These are phyloP conservation scores for Phrynocephalus versicolor DNA, from an alignment of 2,113 vertebrate species.

Conservation along the genomic window DNA sequence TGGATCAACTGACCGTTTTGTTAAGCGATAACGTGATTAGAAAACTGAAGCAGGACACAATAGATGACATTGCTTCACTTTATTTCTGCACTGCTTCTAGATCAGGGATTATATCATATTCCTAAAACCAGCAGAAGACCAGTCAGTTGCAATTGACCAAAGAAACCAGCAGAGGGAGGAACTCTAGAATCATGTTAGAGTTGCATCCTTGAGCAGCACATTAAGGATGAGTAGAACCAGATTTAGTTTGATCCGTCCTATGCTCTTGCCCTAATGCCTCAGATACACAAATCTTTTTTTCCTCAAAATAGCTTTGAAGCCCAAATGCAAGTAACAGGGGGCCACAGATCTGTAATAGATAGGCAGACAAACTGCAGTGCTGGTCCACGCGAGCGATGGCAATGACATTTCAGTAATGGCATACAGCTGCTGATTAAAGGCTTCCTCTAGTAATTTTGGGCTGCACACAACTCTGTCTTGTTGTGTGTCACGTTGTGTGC, in stretches of 20 bases:
- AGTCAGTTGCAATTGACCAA: not conserved
- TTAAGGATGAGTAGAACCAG: not conserved
- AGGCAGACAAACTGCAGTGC: not conserved
- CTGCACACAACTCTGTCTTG: no score
- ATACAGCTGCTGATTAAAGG: no score
- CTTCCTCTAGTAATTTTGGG: no score
- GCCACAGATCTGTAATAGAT: not conserved
- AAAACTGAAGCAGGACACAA: fast-evolving
- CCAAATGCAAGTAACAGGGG: not conserved
- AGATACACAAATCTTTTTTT: not conserved
- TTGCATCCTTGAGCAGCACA: not conserved
- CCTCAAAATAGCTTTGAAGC: not conserved
- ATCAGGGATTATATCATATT: not conserved
- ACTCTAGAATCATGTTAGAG: not conserved
- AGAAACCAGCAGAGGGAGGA: fast-evolving
- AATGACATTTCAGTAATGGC: no score
- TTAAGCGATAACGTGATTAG: not conserved
- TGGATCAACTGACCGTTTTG: fast-evolving
- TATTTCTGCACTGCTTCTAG: not conserved
- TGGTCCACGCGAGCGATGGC: no score
- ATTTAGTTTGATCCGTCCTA: not conserved
- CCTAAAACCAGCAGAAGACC: not conserved
- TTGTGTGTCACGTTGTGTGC: no score
- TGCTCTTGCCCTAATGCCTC: not conserved
- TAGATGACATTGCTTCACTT: not conserved